Evolutionary conservation across 1,140 invertebrate species (phyloP), one percentile per base, ranked within the genome.

Genomic region (Rhagoletis pomonella): DNA sequence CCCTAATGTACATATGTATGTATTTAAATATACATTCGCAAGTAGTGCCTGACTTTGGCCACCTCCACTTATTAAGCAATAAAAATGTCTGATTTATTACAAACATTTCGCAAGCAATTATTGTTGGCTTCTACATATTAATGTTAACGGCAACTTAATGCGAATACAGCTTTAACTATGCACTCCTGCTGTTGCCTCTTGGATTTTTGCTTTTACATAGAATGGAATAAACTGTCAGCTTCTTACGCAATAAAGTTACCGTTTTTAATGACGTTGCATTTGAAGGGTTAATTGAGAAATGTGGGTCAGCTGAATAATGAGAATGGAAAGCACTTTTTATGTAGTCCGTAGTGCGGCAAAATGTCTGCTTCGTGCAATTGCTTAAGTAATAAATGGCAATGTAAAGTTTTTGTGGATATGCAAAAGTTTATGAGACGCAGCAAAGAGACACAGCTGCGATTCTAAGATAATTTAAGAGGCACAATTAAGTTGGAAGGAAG

Each of bases 241-340:
- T 81, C 17, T 55, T 17, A n/a, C 47, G 73, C 17, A 73, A 55
- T 81, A 81, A 81, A 81, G 47, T 81, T 81, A n/a, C 14, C 47
- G 7, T 5, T 19, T 55, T 81, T 19, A 81, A 81, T 81, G 50
- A 17, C 19, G 17, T 50, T 9, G 44, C 17, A 55, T 55, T 55
- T 19, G 73, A 81, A 81, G 73, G 73, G 73, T 81, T 81, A 81
- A 81, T 81, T 55, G 73, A 9, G 73, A 81, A 81, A 81, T 81
- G 73, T 81, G 50, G 50, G 73, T 55, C 73, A 81, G 73, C 19
- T 29, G 50, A 17, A 17, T 47, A 73, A 73, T 29, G 65, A 19
- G 12, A 9, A 67, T 67, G 67, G 67, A 47, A 55, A 50, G n/a
- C n/a, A n/a, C 29, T n/a, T 29, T 29, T 19, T 67, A 29, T 67